Conservation (phyloP, 2,888 invertebrate species). For the Scotopteryx bipunctaria region DNA sequence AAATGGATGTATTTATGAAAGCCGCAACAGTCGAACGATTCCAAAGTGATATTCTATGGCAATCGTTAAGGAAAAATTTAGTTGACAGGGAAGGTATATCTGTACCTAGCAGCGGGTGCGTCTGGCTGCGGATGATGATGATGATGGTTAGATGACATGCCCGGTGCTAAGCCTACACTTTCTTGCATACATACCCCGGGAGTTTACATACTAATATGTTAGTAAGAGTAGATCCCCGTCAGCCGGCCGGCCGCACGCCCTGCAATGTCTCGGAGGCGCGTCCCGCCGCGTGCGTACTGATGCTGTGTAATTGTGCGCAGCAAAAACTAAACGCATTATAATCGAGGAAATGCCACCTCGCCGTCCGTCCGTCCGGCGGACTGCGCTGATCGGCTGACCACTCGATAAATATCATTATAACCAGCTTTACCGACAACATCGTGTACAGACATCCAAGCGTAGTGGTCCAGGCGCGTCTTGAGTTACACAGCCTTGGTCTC, state of each 20-base stretch:
- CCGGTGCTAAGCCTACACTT: too few species aligned
- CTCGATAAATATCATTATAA: slow-evolving; percentile 37
- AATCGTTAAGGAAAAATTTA: too few species aligned
- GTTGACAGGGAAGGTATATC: too few species aligned
- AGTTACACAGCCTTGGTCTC: background rate
- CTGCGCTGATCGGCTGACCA: slow-evolving; percentile 38
- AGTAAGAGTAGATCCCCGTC: too few species aligned
- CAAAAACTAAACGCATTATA: slow-evolving; percentile 74
- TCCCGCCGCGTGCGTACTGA: slow-evolving; percentile 72
- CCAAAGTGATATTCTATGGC: too few species aligned
- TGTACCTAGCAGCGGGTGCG: too few species aligned
- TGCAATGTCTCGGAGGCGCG: slow-evolving; percentile 39
- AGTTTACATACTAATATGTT: background rate
- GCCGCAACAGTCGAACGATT: too few species aligned
- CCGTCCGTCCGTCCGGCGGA: slow-evolving; percentile 40
- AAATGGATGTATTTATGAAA: too few species aligned
- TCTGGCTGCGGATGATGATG: too few species aligned
- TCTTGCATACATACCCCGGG: background rate
- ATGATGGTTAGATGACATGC: too few species aligned
- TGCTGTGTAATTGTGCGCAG: slow-evolving; percentile 66
- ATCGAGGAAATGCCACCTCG: slow-evolving; percentile 64
- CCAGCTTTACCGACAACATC: slow-evolving; percentile 28
- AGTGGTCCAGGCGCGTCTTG: slow-evolving; percentile 10
- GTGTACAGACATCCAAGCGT: slow-evolving; percentile 18
- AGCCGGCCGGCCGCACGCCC: slow-evolving; percentile 2